Evolutionary conservation across 2,797 vertebrate species (phyloP).

Genomic region (Limosa lapponica): DNA sequence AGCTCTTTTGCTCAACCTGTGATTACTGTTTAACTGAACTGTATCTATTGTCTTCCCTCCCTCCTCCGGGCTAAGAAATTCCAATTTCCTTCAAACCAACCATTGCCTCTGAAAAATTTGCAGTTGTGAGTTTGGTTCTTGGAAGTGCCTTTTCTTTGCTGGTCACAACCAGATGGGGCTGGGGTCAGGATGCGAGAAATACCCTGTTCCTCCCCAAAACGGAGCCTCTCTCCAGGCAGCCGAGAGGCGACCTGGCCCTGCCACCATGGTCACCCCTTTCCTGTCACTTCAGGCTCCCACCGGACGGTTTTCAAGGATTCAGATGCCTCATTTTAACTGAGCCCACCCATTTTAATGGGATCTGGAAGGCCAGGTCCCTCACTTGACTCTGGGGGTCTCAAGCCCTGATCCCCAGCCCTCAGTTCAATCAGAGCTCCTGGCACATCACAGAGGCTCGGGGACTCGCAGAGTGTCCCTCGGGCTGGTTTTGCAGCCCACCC

Average conservation of each 20-base stretch:
- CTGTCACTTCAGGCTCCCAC: background rate
- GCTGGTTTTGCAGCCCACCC: background rate
- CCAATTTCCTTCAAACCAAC: background rate
- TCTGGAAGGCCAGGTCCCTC: background rate
- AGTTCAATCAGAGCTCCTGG: background rate
- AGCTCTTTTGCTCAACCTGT: conserved; percentile 41
- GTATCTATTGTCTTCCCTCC: background rate
- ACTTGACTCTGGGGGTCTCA: rapidly evolving
- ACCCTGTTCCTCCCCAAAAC: background rate
- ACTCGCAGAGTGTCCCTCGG: rapidly evolving
- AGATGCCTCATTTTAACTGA: background rate
- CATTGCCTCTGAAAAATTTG: background rate
- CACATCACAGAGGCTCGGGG: rapidly evolving
- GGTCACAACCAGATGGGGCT: background rate
- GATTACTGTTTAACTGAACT: conserved; percentile 17
- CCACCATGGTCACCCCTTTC: background rate
- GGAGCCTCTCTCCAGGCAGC: background rate
- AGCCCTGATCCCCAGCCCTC: background rate
- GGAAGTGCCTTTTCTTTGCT: background rate
- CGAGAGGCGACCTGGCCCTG: rapidly evolving
- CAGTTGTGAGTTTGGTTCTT: background rate
- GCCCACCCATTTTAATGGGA: background rate
- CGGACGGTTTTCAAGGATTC: rapidly evolving
- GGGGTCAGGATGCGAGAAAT: background rate
- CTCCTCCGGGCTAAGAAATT: background rate